These are phyloP conservation scores for Euura lappo DNA, from an alignment of 1,140 invertebrate species.

Conservation along the genomic window DNA sequence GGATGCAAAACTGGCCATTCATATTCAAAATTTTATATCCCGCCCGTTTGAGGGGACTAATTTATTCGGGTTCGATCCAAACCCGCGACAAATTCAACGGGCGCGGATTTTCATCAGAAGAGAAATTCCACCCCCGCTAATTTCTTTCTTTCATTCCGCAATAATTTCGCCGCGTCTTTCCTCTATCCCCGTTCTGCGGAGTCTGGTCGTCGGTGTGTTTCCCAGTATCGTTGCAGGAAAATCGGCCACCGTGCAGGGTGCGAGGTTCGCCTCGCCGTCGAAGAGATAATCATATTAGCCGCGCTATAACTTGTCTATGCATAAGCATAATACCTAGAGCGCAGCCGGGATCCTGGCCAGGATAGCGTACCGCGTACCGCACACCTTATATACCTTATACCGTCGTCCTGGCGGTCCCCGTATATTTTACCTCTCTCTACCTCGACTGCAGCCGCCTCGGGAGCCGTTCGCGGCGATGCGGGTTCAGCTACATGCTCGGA, in stretches of 20 bases:
- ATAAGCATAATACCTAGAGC: slow-evolving; percentile 53
- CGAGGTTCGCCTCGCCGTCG: slow-evolving; percentile 32
- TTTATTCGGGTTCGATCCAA: slow-evolving; percentile 60
- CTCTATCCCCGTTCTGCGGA: too few relatives aligned
- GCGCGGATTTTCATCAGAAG: slow-evolving; percentile 12
- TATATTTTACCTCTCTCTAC: slow-evolving; percentile 50
- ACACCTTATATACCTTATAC: not conserved
- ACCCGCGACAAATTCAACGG: not conserved
- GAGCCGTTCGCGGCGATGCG: not conserved
- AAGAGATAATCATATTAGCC: slow-evolving; percentile 60
- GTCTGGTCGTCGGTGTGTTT: not conserved
- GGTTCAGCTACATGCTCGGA: slow-evolving; percentile 27
- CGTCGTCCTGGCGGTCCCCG: slow-evolving; percentile 15
- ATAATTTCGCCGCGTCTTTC: not conserved
- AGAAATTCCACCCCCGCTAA: slow-evolving; percentile 12
- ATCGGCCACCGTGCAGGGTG: not conserved
- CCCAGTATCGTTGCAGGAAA: not conserved
- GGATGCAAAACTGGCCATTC: slow-evolving; percentile 85
- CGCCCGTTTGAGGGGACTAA: slow-evolving; percentile 54
- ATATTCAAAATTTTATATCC: slow-evolving; percentile 89
- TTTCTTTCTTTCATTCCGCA: slow-evolving; percentile 18
- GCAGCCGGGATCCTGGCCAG: slow-evolving; percentile 53
- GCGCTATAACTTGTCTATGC: slow-evolving; percentile 58
- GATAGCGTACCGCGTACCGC: slow-evolving; percentile 27
- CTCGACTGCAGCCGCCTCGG: not conserved